Percentiles rank a stretch among this genome's conserved stretches.
phyloP scores from a whole-genome alignment of 2,113 vertebrate species.

The Rhipidura dahli region DNA sequence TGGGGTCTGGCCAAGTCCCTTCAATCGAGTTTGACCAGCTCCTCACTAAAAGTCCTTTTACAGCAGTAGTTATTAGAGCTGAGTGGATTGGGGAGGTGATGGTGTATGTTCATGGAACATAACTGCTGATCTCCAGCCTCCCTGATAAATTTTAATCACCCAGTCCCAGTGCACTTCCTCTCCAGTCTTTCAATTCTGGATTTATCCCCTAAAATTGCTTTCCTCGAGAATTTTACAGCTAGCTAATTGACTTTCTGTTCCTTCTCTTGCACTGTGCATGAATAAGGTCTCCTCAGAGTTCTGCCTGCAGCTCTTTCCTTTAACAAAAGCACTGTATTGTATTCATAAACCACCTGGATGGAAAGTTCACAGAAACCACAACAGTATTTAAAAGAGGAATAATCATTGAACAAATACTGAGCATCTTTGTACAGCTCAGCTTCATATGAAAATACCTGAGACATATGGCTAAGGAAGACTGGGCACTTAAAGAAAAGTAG shows the following conservation, averaged over 20 bases:
- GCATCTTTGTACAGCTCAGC: not conserved
- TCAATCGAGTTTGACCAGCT: not conserved
- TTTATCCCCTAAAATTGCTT: slow-evolving; percentile 8
- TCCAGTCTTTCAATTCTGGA: not conserved
- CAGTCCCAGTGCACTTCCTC: not conserved
- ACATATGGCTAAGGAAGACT: not conserved
- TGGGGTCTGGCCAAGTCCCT: not conserved
- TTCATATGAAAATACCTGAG: not conserved
- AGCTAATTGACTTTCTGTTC: slow-evolving; percentile 13
- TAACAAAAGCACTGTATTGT: not conserved
- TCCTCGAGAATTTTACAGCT: not conserved
- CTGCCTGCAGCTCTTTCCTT: not conserved
- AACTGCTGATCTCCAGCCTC: not conserved
- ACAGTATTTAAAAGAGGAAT: not conserved
- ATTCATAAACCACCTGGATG: not conserved
- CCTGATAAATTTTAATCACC: not conserved
- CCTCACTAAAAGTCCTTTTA: not conserved
- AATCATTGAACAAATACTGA: not conserved
- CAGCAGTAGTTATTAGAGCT: not conserved
- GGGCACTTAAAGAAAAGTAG: not conserved
- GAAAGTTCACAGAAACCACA: not conserved
- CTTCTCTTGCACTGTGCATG: not conserved
- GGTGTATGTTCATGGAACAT: not conserved
- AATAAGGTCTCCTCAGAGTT: not conserved
- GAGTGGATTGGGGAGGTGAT: not conserved